Evolutionary conservation across 1,140 invertebrate species (phyloP).

Genomic region (Drosophila seguyi): DNA sequence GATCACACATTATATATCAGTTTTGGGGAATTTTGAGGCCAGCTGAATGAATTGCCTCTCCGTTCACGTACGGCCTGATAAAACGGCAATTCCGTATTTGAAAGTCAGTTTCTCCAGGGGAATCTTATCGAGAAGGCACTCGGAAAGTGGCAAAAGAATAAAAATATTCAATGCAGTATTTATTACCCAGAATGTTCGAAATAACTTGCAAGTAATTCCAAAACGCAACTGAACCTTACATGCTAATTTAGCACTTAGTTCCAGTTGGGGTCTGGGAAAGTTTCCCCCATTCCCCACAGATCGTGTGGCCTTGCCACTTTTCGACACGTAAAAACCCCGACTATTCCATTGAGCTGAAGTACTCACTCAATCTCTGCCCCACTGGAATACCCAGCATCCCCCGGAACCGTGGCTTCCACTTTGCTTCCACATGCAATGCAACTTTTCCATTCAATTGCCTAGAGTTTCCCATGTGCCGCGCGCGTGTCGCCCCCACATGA

Average conservation of each 20-base stretch:
- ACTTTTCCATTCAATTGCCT: slow-evolving; percentile 2
- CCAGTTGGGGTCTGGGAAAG: slow-evolving; percentile 1
- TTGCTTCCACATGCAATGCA: background rate
- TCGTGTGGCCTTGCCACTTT: background rate
- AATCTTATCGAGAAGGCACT: background rate
- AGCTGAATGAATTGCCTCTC: background rate
- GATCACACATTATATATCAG: slow-evolving; percentile 4
- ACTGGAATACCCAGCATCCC: background rate
- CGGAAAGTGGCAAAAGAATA: no score
- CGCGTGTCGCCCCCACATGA: slow-evolving; percentile 35
- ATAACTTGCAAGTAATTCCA: background rate
- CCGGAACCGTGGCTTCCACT: background rate
- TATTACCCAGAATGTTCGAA: background rate
- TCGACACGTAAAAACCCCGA: background rate
- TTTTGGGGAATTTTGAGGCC: slow-evolving; percentile 6
- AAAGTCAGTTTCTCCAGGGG: background rate
- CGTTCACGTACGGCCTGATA: background rate
- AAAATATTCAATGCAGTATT: background rate
- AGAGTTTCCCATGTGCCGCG: slow-evolving; percentile 24
- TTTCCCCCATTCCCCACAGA: background rate
- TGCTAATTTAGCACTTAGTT: background rate
- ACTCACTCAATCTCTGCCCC: background rate
- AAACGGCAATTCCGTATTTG: background rate
- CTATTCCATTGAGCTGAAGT: background rate
- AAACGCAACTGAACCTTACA: background rate